Base-by-base conservation (phyloP, 2,113 vertebrate genomes). In the Cnemophilus loriae region DNA sequence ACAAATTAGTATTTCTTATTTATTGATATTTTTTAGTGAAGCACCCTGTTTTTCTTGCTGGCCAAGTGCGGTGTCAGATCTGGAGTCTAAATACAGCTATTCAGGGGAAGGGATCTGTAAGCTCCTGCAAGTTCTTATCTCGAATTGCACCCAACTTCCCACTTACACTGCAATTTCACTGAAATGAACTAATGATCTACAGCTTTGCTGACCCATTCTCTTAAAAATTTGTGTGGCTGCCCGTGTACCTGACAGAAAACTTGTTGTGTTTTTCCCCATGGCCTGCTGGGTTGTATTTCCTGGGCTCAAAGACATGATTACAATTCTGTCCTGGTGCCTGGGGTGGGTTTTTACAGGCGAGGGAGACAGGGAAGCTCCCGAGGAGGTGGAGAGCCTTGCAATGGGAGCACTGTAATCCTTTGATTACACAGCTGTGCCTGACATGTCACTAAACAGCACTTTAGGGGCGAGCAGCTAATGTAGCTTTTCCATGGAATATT, bases 371-470 rank as follows among this genome's bases (percentile, higher is more conserved):
- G 78, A 75, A 84, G 68, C 56, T 71, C 35, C 56, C 0, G 13
- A 47, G 73, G 86, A 93, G 94, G 86, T 67, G 89, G 85, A 46
- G 79, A 41, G 2, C 7, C 10, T 28, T 61, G 93, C 60, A 44
- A 47, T n/a, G 87, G 77, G 86, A 92, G 91, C 80, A 1, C 86
- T 89, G 87, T 78, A 68, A 84, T 80, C 87, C 94, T 94, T 78
- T 94, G 94, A 75, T 92, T 95, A 63, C 96, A 86, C 91, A 74
- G 94, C 93, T 73, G 91, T 70, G 87, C 83, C 84, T 83, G 56
- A 59, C 89, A 60, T 9, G 46, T 93, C 84, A 33, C 93, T 67
- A 7, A 95, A 75, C 73, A 91, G 87, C 91, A 73, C 89, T 94
- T 96, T 0, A 61, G 93, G 91, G 84, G 74, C 81, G 56, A 91